Percentiles rank a stretch among this genome's conserved stretches.
phyloP scores from a whole-genome alignment of 2,113 vertebrate genomes.

The Tautogolabrus adspersus region DNA sequence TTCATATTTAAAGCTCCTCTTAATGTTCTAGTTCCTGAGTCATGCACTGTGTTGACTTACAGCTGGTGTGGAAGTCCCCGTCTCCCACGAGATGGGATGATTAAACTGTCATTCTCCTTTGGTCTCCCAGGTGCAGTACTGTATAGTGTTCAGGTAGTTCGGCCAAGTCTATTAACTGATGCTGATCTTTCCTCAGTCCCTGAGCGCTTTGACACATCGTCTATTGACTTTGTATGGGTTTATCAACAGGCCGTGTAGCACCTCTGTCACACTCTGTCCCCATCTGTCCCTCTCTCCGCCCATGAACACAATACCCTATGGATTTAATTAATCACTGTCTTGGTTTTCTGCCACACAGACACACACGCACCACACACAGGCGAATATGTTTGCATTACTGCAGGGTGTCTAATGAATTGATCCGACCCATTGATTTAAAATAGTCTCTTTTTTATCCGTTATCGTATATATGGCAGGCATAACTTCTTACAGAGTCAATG shows the following conservation, averaged over 20 bases:
- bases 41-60: neutral
- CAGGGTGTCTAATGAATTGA: conserved; percentile 15
- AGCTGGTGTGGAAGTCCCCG: neutral
- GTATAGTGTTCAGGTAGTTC: conserved; percentile 28
- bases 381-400: neutral
- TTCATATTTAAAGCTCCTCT: no score
- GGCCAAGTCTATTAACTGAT: conserved; percentile 31
- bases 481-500: no score
- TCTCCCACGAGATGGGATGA: conserved; percentile 20
- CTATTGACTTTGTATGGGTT: conserved; percentile 15
- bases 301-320: conserved; percentile 7
- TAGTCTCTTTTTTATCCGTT: neutral
- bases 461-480: no score
- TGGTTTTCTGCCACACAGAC: neutral
- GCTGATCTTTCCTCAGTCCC: conserved; percentile 16
- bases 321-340: conserved; percentile 37
- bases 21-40: neutral
- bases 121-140: conserved; percentile 14
- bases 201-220: neutral
- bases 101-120: conserved; percentile 24
- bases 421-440: neutral
- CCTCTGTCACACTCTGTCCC: neutral
- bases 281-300: neutral
- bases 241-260: conserved; percentile 16
- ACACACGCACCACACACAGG: neutral